A percentile compares a stretch with the other conserved stretches of the same genome.
phyloP scores from a whole-genome alignment of 2,113 vertebrate species.

The Arizona elegans region DNA sequence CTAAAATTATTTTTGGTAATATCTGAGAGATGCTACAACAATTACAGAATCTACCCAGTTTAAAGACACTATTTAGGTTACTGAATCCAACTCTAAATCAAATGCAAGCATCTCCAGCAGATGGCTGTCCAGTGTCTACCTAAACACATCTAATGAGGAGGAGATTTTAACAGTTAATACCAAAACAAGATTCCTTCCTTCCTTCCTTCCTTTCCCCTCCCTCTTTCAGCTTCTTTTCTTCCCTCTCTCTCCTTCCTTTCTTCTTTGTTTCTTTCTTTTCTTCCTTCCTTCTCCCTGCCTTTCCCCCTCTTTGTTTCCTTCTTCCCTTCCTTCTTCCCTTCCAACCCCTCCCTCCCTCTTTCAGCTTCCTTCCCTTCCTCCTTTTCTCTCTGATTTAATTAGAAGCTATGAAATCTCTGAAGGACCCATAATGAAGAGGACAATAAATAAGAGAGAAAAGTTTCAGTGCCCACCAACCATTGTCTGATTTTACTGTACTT shows the following conservation, averaged over 20 bases:
- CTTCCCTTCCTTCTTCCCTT: no score
- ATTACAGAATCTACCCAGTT: background rate
- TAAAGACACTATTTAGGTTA: background rate
- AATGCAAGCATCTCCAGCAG: background rate
- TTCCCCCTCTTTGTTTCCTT: no score
- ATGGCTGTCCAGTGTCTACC: background rate
- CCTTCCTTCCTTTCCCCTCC: background rate
- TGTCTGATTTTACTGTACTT: background rate
- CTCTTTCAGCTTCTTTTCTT: background rate
- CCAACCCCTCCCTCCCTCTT: no score
- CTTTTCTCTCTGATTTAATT: background rate
- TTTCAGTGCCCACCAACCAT: background rate
- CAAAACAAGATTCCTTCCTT: background rate
- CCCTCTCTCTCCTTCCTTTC: background rate
- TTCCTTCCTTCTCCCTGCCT: background rate
- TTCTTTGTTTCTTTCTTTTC: no score
- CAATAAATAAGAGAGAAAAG: no score
- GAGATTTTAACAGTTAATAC: background rate
- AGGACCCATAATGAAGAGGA: background rate
- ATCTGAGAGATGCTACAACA: background rate
- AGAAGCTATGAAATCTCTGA: background rate
- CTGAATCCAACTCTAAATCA: background rate
- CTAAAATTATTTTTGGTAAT: background rate
- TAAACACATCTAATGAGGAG: background rate
- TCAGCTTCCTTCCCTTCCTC: background rate